Percentiles rank a stretch among this genome's conserved stretches.
These are phyloP conservation scores for Arenicola marina DNA, from an alignment of 2,888 invertebrate genomes.

Conservation along the genomic window DNA sequence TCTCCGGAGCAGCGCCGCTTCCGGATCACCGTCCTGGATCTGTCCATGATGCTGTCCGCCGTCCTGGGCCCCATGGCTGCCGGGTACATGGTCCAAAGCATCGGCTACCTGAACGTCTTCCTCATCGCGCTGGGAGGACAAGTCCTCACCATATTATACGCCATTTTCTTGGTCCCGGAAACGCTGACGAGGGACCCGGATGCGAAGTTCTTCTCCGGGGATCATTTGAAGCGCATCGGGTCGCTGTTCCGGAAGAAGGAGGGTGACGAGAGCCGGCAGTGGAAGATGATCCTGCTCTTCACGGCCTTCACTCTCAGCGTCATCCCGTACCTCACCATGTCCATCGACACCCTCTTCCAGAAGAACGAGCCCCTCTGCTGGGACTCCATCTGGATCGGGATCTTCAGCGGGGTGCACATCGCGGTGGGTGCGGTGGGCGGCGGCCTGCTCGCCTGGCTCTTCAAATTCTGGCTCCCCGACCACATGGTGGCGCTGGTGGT, in stretches of 20 bases:
- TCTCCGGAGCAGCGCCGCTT: slow-evolving; percentile 13
- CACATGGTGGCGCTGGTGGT: slow-evolving; percentile 9
- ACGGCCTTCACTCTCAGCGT: slow-evolving; percentile 12
- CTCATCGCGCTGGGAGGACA: slow-evolving; percentile 1
- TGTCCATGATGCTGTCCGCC: slow-evolving; percentile 15
- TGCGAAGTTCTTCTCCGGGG: slow-evolving; percentile 10
- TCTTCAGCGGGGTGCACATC: not conserved
- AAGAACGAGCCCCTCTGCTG: slow-evolving; percentile 22
- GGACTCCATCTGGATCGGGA: slow-evolving; percentile 9
- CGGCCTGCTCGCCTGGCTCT: not conserved
- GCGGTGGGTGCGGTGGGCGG: slow-evolving; percentile 7
- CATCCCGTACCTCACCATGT: not conserved
- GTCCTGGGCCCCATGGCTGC: slow-evolving; percentile 13
- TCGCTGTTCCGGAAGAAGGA: slow-evolving; percentile 8
- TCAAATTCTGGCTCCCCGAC: slow-evolving; percentile 10
- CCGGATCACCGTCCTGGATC: slow-evolving; percentile 20
- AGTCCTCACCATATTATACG: slow-evolving; percentile 16
- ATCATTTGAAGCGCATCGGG: slow-evolving; percentile 4
- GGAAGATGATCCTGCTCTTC: slow-evolving; percentile 14
- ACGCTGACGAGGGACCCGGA: slow-evolving; percentile 6
- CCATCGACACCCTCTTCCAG: slow-evolving; percentile 9
- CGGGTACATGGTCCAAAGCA: slow-evolving; percentile 8
- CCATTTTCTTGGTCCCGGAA: slow-evolving; percentile 20
- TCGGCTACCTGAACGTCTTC: slow-evolving; percentile 15
- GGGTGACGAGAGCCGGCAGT: not conserved